Conservation (phyloP, 2,888 invertebrate species). For the Diadegma fenestrale region DNA sequence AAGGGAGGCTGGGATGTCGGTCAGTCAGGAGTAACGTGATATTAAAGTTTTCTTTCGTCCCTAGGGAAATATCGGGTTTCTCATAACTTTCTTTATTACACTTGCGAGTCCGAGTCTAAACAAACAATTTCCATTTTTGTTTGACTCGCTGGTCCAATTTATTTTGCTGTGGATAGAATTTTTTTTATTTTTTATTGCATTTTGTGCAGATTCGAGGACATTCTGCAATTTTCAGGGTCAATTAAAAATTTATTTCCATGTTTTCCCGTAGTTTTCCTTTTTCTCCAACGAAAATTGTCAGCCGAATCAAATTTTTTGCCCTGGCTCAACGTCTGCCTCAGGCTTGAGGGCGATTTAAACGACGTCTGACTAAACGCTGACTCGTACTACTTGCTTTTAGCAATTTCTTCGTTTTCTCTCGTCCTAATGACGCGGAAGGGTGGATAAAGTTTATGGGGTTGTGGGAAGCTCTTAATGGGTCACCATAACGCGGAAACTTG, state of each 20-base stretch:
- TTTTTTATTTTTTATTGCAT: background rate
- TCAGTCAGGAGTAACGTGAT: background rate
- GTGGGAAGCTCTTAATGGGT: constrained; percentile 11
- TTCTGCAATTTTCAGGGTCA: too few relatives aligned
- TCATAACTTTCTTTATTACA: background rate
- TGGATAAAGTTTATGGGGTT: constrained; percentile 31
- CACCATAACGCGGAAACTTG: background rate
- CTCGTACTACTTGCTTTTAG: constrained; percentile 43
- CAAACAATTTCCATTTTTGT: background rate
- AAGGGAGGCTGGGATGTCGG: background rate
- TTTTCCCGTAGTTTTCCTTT: background rate
- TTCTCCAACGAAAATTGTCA: background rate
- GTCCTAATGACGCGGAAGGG: constrained; percentile 26
- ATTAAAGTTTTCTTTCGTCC: constrained; percentile 11
- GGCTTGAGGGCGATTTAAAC: background rate
- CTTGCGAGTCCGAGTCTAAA: background rate
- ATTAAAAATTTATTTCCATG: too few relatives aligned
- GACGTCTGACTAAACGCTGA: constrained; percentile 41
- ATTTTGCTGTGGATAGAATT: background rate
- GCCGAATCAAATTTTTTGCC: constrained; percentile 18
- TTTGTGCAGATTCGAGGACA: too few relatives aligned
- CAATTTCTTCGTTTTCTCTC: background rate
- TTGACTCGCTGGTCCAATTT: background rate
- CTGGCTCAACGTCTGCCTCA: background rate
- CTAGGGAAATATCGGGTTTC: constrained; percentile 30